Evolutionary conservation across 2,797 vertebrate species (phyloP).

Genomic region (Garrulus glandarius): DNA sequence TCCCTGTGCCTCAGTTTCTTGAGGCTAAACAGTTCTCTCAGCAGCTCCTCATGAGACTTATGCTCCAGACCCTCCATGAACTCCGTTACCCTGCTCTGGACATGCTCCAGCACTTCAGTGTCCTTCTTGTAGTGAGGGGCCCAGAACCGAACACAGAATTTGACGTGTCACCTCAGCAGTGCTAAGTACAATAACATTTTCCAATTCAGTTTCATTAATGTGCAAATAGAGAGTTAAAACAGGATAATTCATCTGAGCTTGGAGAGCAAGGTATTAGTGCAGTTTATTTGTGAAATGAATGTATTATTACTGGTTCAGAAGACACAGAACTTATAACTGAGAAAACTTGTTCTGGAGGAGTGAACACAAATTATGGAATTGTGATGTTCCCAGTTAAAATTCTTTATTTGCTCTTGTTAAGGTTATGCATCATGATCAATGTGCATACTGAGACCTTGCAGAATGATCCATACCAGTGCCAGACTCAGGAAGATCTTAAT

Average conservation of each 20-base stretch:
- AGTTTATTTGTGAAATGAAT: slow-evolving; percentile 8
- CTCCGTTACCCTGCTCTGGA: background rate
- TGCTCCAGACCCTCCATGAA: background rate
- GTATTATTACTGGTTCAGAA: background rate
- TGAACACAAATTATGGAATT: background rate
- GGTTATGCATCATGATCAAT: background rate
- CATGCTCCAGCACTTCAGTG: fast-evolving
- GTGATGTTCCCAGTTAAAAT: background rate
- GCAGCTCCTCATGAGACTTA: background rate
- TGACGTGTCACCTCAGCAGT: background rate
- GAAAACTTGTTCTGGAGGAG: background rate
- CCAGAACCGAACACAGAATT: background rate
- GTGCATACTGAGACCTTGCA: background rate
- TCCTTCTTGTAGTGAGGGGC: background rate
- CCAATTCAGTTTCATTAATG: background rate
- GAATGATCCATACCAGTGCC: background rate
- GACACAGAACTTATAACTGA: background rate
- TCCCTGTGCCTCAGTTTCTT: background rate
- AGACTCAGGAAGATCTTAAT: background rate
- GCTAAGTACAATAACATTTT: background rate
- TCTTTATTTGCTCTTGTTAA: background rate
- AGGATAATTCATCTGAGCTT: background rate
- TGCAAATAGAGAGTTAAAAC: background rate
- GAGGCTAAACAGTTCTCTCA: background rate
- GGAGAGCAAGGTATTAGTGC: background rate